Base-by-base conservation (phyloP, 1,140 invertebrate genomes). In the Colletes gigas region DNA sequence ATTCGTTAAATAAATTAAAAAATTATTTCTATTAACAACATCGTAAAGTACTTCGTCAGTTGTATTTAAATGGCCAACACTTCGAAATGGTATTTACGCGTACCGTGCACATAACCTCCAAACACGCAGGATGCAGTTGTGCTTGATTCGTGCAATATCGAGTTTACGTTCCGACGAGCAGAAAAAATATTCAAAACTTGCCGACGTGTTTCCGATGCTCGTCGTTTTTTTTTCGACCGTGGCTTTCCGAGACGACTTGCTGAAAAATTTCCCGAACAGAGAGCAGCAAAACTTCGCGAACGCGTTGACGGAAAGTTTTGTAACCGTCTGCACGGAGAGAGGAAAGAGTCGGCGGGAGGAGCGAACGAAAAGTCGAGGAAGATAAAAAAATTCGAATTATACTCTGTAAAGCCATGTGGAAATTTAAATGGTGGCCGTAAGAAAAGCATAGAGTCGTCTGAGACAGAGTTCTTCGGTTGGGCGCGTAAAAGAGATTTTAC, bases 401-500 rank as follows among this genome's bases (percentile, higher is more conserved):
- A 30, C 60, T 73, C 60, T 21, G 69, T 50, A 79, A 73, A 79
- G 59, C 69, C 60, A 79, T 73, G 69, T 79, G 77, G 77, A 76
- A 70, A 73, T 75, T 78, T 78, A 85, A 85, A 85, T 74, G 66
- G 73, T 67, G 72, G 66, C 17, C 55, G 69, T 74, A 82, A 85
- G 83, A 78, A 85, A 73, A 83, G 47, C 68, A 39, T 62, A 67
- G 47, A 52, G 66, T 60, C 30, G 71, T 60, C 70, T 81, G 72
- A 75, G 83, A 85, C 72, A 81, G 76, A 84, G 69, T 71, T 83
- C 85, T 76, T 73, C 76, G 81, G 78, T 82, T 62, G 81, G 85
- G 80, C 89, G 86, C 87, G 90, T 83, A 90, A 90, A 91, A 87
- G 89, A 90, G 87, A 91, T 90, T 90, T 91, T 63, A 87, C 88